phyloP scores from a whole-genome alignment of 2,888 invertebrate genomes.

The Drosophila mercatorum region DNA sequence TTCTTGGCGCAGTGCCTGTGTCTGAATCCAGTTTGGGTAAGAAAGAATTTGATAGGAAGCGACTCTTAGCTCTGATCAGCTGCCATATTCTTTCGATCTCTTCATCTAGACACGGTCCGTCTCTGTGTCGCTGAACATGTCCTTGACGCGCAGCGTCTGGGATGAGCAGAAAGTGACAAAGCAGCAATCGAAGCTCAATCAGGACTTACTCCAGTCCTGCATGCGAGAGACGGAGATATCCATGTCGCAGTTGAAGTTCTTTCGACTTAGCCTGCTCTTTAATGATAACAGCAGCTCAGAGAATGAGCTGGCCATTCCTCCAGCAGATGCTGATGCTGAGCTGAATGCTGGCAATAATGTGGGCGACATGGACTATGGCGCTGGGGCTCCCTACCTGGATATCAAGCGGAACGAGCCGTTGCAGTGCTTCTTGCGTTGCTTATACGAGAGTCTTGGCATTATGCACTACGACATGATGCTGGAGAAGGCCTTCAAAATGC shows the following conservation, averaged over 20 bases:
- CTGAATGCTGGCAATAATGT: slow-evolving; percentile 33
- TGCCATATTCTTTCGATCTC: background rate
- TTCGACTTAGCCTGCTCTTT: slow-evolving; percentile 61
- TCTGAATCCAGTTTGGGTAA: slow-evolving; percentile 62
- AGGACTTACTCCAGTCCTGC: slow-evolving; percentile 70
- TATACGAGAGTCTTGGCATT: slow-evolving; percentile 77
- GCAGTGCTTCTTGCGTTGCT: slow-evolving; percentile 78
- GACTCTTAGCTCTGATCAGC: background rate
- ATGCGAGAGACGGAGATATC: slow-evolving; percentile 78
- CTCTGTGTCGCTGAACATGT: slow-evolving; percentile 72
- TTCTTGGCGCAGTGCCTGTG: slow-evolving; percentile 39
- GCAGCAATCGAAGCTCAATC: slow-evolving; percentile 32
- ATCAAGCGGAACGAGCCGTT: slow-evolving; percentile 68
- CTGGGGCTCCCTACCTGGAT: slow-evolving; percentile 40
- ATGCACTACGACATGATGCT: slow-evolving; percentile 68
- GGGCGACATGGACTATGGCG: slow-evolving; percentile 42
- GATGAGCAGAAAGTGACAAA: slow-evolving; percentile 40
- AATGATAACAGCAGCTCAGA: slow-evolving; percentile 51
- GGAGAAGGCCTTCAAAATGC: slow-evolving; percentile 65
- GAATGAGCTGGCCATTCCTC: slow-evolving; percentile 19
- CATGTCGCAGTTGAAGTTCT: slow-evolving; percentile 76
- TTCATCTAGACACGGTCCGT: slow-evolving; percentile 59
- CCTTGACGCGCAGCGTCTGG: slow-evolving; percentile 61
- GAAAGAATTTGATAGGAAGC: background rate
- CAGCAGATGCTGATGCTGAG: slow-evolving; percentile 38